Evolutionary conservation across 2,888 invertebrate genomes (phyloP), one percentile per base, ranked within the genome.

Genomic region (Pinctada fucata): DNA sequence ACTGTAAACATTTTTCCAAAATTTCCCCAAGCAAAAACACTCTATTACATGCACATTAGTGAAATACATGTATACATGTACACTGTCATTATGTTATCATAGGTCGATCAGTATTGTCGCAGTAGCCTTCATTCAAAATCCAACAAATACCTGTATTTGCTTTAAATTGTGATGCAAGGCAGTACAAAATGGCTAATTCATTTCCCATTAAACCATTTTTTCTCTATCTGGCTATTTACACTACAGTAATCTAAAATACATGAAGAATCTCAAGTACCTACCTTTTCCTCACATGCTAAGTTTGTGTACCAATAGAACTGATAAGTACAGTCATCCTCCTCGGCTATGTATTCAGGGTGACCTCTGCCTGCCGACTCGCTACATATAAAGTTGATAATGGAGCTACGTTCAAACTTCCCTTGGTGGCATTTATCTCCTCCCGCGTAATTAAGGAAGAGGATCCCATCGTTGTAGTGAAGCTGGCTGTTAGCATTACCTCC

Each of bases 321-420:
- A 82, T 90, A 91, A 10, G 90, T 87, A 79, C 91, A 91, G 64
- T 89, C 88, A n/a, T 86, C 85, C 0, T 88, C 83, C 79, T 89
- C 88, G 64, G 85, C 88, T 8, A 90, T 79, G 79, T 88, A 91
- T 47, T 84, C 83, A 0, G 91, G 91, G 8, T 81, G 81, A 3
- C 90, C 91, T 3, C 85, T 73, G 0, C 89, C 90, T 3, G 82
- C 78, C 2, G 82, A 82, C n/a, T 81, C 74, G 4, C 82, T 79
- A 83, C 92, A 92, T 48, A 90, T 87, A 85, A 92, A 92, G 72
- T 84, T 88, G 76, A 92, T 90, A 75, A 90, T 83, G 0, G 91
- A 90, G 77, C 85, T 89, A 2, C 90, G 83, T 8, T 84, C 65
- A 49, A 81, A 87, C 70, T 86, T 80, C 0, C 73, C 73, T 48